Evolutionary conservation across 2,888 invertebrate genomes (phyloP).

Genomic region (Hydraecia micacea): DNA sequence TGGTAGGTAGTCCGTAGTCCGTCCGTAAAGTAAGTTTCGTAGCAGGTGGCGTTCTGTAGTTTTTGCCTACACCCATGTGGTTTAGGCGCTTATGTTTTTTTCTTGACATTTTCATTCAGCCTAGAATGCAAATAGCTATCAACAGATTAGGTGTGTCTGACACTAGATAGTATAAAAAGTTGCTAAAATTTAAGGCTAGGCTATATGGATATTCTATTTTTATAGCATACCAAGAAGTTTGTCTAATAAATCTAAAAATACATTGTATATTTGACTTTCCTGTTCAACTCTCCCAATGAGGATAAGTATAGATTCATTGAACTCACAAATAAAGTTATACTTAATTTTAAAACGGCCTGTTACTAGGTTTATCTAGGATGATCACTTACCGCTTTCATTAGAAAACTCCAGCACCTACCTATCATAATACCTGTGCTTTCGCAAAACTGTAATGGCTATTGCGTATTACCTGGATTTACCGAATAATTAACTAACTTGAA

Average conservation of each 20-base stretch:
- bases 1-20: too few species aligned
- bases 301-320: conserved; percentile 7
- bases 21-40: too few species aligned
- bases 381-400: background rate
- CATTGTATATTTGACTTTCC: conserved; percentile 9
- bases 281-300: background rate
- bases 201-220: too few species aligned
- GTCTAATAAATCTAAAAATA: conserved; percentile 9
- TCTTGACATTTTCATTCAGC: background rate
- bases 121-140: background rate
- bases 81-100: too few species aligned
- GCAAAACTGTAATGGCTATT: background rate
- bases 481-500: background rate
- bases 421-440: background rate
- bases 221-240: too few species aligned
- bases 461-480: background rate
- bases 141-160: background rate
- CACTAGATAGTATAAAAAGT: background rate
- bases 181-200: background rate
- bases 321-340: background rate
- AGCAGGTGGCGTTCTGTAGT: too few species aligned
- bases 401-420: background rate
- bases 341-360: background rate
- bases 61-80: too few species aligned
- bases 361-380: background rate